Base-by-base conservation (phyloP, 2,797 vertebrate species). In the Arctocebus calabarensis region DNA sequence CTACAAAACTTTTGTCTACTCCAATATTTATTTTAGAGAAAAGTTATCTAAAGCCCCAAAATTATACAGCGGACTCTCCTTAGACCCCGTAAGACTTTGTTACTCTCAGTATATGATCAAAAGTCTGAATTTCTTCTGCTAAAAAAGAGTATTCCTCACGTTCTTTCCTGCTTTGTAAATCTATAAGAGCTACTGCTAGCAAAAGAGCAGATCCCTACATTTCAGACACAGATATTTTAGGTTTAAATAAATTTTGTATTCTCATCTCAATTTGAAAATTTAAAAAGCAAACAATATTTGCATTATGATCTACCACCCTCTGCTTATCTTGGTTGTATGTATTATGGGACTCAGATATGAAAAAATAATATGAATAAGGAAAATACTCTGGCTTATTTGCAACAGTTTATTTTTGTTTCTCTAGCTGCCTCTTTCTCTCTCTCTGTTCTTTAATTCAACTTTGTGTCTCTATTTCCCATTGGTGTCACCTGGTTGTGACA, bases 171-270 rank as follows among this genome's bases (percentile, higher is more conserved):
- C 13, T n/a, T 17, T 62, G 17, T 66, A 59, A 43, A 43, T 94
- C 8, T 90, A 43, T 59, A 20, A 91, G 43, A 64, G 7, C 2
- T 37, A 83, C 55, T 92, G 7, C 55, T 78, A 59, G 22, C 48
- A 83, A 7, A 86, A 83, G 64, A 34, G 34, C 4, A 61, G 45
- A 96, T 22, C 3, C 12, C n/a, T 64, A 20, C 7, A 75, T 77
- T 94, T 94, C 62, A 7, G 40, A 29, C 55, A 83, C 74, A 12
- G 74, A 17, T 88, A 77, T 59, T 90, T 71, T 77, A 86, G n/a
- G 2, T 71, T 70, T 25, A 87, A 86, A 57, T 84, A 84, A 84
- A 7, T 25, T 91, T 96, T 57, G 32, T 25, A 81, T 91, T 81
- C 12, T 0, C 14, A 64, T 70, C 16, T 75, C 10, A 55, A 77